Base-by-base conservation (phyloP, 2,113 vertebrate species). In the Aplodontia rufa region DNA sequence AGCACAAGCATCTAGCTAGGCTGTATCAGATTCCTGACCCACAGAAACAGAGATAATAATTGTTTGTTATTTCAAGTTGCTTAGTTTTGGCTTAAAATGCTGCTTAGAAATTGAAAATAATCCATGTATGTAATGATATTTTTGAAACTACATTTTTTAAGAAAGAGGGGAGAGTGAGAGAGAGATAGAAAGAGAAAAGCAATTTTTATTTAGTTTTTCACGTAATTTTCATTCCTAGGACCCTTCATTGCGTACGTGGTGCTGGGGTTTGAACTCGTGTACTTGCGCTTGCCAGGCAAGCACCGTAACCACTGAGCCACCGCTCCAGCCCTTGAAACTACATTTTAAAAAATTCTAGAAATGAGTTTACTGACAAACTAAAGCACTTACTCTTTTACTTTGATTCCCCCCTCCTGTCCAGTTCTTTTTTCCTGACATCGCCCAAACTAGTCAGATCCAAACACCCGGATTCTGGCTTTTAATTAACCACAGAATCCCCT, bases 101-200 rank as follows among this genome's bases (percentile, higher is more conserved):
- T 86, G n/a, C 69, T 82, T 37, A 42, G 32, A 22, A 62, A 22
- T 14, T 64, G 68, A 78, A 90, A 85, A n/a, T 45, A 60, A 92
- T 9, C 35, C 51, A 76, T 74, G 62, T 68, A 42, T 5, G 26
- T 49, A 86, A 83, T 17, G 13, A 24, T 51, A 72, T 55, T 85
- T 81, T 81, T 89, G 58, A 90, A 95, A 76, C 79, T 28, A 55
- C 72, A 45, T 74, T 79, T 69, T 26, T n/a, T n/a, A n/a, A n/a
- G n/a, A n/a, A n/a, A n/a, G n/a, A n/a, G n/a, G n/a, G n/a, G n/a
- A n/a, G n/a, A n/a, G n/a, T n/a, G n/a, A n/a, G n/a, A n/a, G n/a
- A n/a, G n/a, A n/a, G n/a, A n/a, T n/a, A n/a, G n/a, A n/a, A n/a
- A n/a, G n/a, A n/a, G n/a, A n/a, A n/a, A n/a, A n/a, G n/a, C n/a